Percentiles rank a stretch among this genome's conserved stretches.
Evolutionary conservation across 2,888 invertebrate species (phyloP).

Genomic region (Campopleginae sp.): DNA sequence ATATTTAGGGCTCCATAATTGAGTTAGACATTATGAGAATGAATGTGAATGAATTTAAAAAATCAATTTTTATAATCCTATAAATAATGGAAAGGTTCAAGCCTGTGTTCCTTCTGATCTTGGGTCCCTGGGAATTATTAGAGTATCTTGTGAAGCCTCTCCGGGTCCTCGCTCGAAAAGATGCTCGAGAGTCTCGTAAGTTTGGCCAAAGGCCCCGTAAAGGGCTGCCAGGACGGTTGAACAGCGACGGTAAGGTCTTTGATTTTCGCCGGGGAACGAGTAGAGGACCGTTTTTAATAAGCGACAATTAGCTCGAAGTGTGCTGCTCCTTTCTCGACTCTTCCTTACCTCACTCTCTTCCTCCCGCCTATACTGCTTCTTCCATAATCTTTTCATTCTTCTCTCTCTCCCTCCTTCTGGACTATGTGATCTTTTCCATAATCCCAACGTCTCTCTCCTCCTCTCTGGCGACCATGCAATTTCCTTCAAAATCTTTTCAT

Average conservation of each 20-base stretch:
- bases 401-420: constrained; percentile 26
- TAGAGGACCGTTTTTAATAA: constrained; percentile 80
- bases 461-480: constrained; percentile 25
- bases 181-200: constrained; percentile 72
- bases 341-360: constrained; percentile 41
- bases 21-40: not conserved
- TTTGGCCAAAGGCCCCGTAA: constrained; percentile 71
- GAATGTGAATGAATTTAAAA: not conserved
- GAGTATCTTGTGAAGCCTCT: constrained; percentile 39
- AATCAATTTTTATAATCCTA: constrained; percentile 13
- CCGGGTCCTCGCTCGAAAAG: constrained; percentile 14
- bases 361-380: constrained; percentile 32
- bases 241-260: constrained; percentile 68
- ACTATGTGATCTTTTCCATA: constrained; percentile 40
- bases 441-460: constrained; percentile 37
- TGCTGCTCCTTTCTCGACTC: constrained; percentile 55
- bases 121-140: constrained; percentile 19
- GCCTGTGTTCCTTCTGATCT: not conserved
- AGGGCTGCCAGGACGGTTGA: constrained; percentile 56
- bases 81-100: not conserved
- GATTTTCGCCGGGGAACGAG: constrained; percentile 68
- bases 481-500: constrained; percentile 6
- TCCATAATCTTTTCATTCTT: constrained; percentile 47
- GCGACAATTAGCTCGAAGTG: constrained; percentile 79
- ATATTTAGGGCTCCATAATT: not conserved